Conservation (phyloP, 2,113 vertebrate genomes). For the Xerus inauris region DNA sequence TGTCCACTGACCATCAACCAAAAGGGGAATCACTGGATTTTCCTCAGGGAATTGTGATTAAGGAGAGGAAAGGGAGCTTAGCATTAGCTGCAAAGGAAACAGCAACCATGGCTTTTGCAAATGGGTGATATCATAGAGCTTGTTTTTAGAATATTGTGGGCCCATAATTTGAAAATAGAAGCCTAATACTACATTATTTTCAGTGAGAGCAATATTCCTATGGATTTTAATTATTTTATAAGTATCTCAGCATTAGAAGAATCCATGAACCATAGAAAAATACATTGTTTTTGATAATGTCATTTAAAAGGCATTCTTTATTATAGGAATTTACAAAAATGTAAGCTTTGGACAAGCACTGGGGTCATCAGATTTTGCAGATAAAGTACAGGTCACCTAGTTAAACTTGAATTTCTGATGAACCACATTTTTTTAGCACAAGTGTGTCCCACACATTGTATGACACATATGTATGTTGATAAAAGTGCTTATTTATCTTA, state of each 20-base stretch:
- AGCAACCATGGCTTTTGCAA: not conserved
- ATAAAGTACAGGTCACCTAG: not conserved
- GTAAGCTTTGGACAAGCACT: not conserved
- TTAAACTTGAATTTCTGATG: constrained; percentile 35
- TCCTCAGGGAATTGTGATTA: constrained; percentile 4
- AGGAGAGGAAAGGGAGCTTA: not conserved
- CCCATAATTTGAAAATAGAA: not conserved
- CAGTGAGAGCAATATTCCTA: not conserved
- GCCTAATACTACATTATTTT: not conserved
- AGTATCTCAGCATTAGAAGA: not conserved
- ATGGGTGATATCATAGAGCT: not conserved
- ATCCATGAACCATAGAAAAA: not conserved
- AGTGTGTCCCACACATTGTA: not conserved
- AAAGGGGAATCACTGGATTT: not conserved
- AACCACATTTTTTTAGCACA: not conserved
- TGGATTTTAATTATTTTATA: not conserved
- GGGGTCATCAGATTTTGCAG: not conserved
- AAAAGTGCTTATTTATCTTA: not conserved
- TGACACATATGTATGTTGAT: not conserved
- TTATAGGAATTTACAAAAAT: not conserved
- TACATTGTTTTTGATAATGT: not conserved
- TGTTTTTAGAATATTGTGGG: not conserved
- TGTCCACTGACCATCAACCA: constrained; percentile 64
- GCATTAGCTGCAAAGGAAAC: not conserved
- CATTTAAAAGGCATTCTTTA: not conserved